Base-by-base conservation (phyloP, 2,113 vertebrate genomes). In the Prionailurus bengalensis region DNA sequence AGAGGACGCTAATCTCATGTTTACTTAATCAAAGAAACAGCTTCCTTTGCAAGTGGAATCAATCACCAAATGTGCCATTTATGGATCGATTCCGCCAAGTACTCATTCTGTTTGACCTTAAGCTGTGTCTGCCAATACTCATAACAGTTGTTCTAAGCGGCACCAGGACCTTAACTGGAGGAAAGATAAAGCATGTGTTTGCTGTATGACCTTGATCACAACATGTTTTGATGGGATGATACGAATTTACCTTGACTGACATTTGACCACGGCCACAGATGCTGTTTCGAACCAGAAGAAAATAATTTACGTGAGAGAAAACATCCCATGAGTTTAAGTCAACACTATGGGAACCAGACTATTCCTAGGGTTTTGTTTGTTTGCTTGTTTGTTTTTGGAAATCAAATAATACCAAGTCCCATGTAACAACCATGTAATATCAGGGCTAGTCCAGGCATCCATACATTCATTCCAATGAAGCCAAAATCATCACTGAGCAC, bases 201-300 rank as follows among this genome's bases (percentile, higher is more conserved):
- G 81, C 70, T 71, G 81, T 96, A 23, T 85, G 85, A 94, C 92
- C 91, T 94, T 97, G 96, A 88, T 33, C 85, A 25, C 61, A 95
- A 78, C 36, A 25, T 73, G 58, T 36, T 95, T 91, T 71, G 51
- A 89, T 95, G 74, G 3, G 29, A 95, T 48, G 21, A 92, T 93
- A 85, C 5, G 39, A 45, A 71, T 88, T 96, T 89, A 92, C 39
- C 27, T 85, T 55, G 76, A 91, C 14, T 81, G 80, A 74, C 71
- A 82, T 95, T 97, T 93, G 83, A 55, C 79, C 45, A 55, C 1
- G 3, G n/a, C 76, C 51, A 58, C 19, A 65, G 51, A 45, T 95
- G 7, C 10, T 81, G 25, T 93, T 97, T 96, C n/a, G 82, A 74
- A 76, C 93, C 48, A 96, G 58, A 92, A 95, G 70, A 95, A 96